phyloP scores from a whole-genome alignment of 1,140 invertebrate species.

The Solenopsis invicta region DNA sequence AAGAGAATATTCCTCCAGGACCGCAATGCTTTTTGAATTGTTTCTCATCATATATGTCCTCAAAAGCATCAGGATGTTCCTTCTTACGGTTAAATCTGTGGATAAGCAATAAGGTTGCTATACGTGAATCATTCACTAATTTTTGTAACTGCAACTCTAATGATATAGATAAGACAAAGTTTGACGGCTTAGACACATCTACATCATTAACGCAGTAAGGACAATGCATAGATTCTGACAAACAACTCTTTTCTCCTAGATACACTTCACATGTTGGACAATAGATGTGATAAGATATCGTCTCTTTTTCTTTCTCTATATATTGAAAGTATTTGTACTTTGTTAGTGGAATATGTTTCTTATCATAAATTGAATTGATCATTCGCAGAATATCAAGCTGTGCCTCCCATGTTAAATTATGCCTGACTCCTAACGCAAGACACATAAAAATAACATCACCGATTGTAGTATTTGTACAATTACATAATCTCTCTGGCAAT shows the following conservation, averaged over 20 bases:
- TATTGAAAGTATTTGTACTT: conserved; percentile 23
- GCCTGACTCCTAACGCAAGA: conserved; percentile 17
- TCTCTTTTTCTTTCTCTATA: conserved; percentile 25
- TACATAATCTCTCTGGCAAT: not conserved
- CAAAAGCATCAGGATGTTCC: conserved; percentile 12
- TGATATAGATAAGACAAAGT: conserved; percentile 27
- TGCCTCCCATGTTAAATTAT: conserved; percentile 32
- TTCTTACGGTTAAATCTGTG: conserved; percentile 29
- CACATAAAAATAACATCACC: conserved; percentile 33
- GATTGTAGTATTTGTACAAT: conserved; percentile 20
- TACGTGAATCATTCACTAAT: conserved; percentile 19
- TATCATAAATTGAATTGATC: conserved; percentile 23
- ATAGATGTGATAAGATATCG: conserved; percentile 43
- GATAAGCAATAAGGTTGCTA: conserved; percentile 18
- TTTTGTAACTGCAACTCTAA: conserved; percentile 22
- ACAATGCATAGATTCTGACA: conserved; percentile 15
- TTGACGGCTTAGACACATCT: conserved; percentile 31
- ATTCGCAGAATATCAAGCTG: conserved; percentile 31
- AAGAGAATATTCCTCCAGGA: conserved; percentile 26
- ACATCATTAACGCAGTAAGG: conserved; percentile 22
- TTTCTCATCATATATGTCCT: conserved; percentile 20
- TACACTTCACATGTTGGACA: conserved; percentile 36
- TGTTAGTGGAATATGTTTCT: not conserved
- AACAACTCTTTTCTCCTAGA: conserved; percentile 18
- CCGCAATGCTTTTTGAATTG: conserved; percentile 24